Evolutionary conservation across 92 coral and sea anemone genomes (phyloP).

Genomic region (Parazoanthus atlanticus): DNA sequence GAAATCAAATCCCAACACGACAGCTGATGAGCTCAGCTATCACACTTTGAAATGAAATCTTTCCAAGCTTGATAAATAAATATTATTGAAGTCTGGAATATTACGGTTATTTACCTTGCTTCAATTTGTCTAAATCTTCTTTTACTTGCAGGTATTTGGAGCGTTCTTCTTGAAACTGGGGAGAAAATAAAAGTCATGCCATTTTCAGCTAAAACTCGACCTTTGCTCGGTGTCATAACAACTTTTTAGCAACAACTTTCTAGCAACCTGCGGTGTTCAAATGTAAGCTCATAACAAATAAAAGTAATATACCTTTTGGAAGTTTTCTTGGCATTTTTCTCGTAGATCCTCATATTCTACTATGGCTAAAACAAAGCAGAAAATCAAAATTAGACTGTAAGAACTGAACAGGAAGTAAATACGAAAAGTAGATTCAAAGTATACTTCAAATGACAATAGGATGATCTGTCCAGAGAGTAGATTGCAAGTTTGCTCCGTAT

Average conservation of each 20-base stretch:
- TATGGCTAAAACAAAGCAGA: slow-evolving; percentile 62
- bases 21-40: slow-evolving; percentile 1
- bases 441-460: too few species aligned
- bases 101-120: slow-evolving; percentile 67
- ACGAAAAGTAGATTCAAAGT: background rate
- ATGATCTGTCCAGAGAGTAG: too few species aligned
- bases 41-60: background rate
- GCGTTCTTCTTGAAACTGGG: slow-evolving; percentile 83
- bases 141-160: slow-evolving; percentile 79
- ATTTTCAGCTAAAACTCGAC: background rate
- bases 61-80: background rate
- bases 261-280: background rate
- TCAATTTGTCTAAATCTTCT: slow-evolving; percentile 87
- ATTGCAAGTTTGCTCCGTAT: background rate
- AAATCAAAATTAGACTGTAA: background rate
- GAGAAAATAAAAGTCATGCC: background rate
- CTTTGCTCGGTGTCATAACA: background rate
- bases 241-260: too few species aligned
- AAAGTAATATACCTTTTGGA: slow-evolving; percentile 67
- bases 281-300: background rate
- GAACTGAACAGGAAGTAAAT: slow-evolving; percentile 23
- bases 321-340: slow-evolving; percentile 80
- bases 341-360: slow-evolving; percentile 85
- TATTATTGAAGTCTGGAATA: background rate
- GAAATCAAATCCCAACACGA: background rate